Percentiles rank a stretch among this genome's conserved stretches.
These are phyloP conservation scores for Caloenas nicobarica DNA, from an alignment of 2,113 vertebrate species.

Conservation along the genomic window DNA sequence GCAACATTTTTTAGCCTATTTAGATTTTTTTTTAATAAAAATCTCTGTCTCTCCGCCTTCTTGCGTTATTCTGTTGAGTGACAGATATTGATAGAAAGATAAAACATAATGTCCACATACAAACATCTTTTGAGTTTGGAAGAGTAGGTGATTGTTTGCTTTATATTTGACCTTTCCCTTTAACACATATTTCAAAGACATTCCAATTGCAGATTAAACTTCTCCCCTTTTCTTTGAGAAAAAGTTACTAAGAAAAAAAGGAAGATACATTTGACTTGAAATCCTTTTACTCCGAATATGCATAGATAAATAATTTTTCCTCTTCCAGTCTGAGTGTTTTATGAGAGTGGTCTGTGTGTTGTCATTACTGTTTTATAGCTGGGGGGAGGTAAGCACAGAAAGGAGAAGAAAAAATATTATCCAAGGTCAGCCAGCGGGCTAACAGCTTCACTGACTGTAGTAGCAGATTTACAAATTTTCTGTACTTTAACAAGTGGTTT, in stretches of 20 bases:
- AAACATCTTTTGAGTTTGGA: neutral
- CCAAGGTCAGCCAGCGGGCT: neutral
- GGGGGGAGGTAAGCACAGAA: neutral
- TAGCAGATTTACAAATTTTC: neutral
- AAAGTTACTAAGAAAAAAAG: neutral
- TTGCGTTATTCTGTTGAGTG: neutral
- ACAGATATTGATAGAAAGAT: neutral
- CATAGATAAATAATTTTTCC: neutral
- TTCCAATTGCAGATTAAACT: neutral
- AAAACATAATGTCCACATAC: neutral
- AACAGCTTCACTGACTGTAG: neutral
- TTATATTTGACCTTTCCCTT: slow-evolving; percentile 15
- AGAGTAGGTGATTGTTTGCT: neutral
- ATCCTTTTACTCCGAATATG: neutral
- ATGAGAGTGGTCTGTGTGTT: neutral
- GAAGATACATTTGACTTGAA: neutral
- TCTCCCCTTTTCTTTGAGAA: neutral
- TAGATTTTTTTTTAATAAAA: neutral
- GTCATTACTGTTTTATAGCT: neutral
- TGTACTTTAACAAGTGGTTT: neutral
- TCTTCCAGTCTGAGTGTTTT: neutral
- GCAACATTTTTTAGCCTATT: slow-evolving; percentile 37
- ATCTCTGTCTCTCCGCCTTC: neutral
- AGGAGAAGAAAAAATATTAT: neutral
- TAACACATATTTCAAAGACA: neutral